Evolutionary conservation across 64 coral and sea anemone species (phyloP), one percentile per base, ranked within the genome.

Genomic region (Acropora yongei): DNA sequence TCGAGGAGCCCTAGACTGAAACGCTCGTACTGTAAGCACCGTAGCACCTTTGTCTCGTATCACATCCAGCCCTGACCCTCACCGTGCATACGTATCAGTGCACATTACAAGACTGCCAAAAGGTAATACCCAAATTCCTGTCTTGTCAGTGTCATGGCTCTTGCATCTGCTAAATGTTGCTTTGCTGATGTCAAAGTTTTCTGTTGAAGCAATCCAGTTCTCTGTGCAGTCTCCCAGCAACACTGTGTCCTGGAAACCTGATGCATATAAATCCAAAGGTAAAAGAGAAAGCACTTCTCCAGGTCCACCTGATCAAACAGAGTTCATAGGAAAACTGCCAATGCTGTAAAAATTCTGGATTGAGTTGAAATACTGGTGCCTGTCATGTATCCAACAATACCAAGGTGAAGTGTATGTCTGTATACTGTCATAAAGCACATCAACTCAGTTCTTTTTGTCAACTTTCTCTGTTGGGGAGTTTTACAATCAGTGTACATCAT

Each of bases 61-160:
- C 87, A 89, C 89, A 65, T 90, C 87, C 50, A 86, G 79, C 48
- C 89, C 86, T 10, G 89, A 49, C 53, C 89, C 89, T 75, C 30
- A 30, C 30, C 30, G 30, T 30, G 79, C 78, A 17, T 91, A 91
- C 19, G 79, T 91, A 84, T 91, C 79, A 75, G 80, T 92, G 72
- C 90, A 92, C 90, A 92, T 91, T 14, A 86, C 83, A 63, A 93
- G 86, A 83, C 86, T 83, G 58, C 92, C 86, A 84, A 82, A 93
- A 77, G 86, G 78, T 76, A 86, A 89, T 49, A 89, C 77, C 68
- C 92, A 93, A 77, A 93, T 89, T 55, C 86, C 78, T 66, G 92
- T 93, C 63, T 93, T 93, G 57, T 86, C 92, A 88, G 86, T 93
- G 78, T 93, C 92, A 83, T 93, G 92, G 80, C 89, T 89, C 74